phyloP scores from a whole-genome alignment of 1,140 invertebrate genomes.

The Arion vulgaris region DNA sequence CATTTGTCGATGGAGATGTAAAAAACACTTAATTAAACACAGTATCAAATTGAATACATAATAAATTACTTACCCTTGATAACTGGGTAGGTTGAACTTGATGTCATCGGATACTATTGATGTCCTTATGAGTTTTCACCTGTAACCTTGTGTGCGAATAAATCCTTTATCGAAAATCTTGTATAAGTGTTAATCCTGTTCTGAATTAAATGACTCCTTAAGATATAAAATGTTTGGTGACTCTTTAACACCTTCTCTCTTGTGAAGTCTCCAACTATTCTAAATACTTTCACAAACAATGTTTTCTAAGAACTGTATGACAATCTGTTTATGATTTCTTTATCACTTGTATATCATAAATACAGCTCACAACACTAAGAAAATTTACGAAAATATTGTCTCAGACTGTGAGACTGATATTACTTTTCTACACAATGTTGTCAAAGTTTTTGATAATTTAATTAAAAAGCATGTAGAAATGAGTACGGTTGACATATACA shows the following conservation, averaged over 20 bases:
- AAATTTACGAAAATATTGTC: background rate
- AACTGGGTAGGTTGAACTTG: constrained; percentile 14
- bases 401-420: background rate
- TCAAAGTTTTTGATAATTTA: no score
- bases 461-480: no score
- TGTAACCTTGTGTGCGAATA: no score
- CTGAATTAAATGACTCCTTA: background rate
- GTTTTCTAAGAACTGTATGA: background rate
- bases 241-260: background rate
- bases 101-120: constrained; percentile 9
- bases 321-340: background rate
- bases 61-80: background rate
- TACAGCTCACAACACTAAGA: background rate
- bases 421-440: background rate
- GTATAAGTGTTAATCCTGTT: background rate
- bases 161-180: no score
- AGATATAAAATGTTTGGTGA: background rate
- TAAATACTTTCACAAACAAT: background rate
- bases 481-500: no score
- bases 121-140: no score
- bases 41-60: no score
- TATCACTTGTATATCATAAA: background rate
- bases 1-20: no score
- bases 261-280: background rate
- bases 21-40: no score